These are phyloP conservation scores for Lophotriccus pileatus DNA, from an alignment of 2,797 vertebrate genomes.

Conservation along the genomic window DNA sequence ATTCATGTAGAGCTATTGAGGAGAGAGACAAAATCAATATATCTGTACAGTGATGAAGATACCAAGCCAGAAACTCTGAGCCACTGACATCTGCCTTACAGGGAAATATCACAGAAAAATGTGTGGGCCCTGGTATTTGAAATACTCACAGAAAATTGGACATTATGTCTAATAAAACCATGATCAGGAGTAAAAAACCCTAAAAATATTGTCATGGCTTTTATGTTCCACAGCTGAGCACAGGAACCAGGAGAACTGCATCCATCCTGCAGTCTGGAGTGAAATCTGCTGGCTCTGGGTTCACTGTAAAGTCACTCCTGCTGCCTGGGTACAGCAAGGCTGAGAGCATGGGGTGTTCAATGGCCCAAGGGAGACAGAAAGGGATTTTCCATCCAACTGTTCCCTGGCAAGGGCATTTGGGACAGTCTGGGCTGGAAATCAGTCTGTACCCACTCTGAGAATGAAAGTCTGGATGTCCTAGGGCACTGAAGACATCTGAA, in stretches of 20 bases:
- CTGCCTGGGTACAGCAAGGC: background rate
- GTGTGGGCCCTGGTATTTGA: background rate
- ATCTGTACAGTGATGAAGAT: background rate
- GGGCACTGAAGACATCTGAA: background rate
- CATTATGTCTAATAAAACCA: background rate
- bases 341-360: background rate
- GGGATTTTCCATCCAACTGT: background rate
- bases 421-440: background rate
- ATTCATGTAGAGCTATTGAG: background rate
- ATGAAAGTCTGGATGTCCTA: background rate
- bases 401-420: background rate
- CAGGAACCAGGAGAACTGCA: background rate
- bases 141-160: background rate
- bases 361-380: background rate
- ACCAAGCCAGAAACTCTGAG: background rate
- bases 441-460: background rate
- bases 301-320: background rate
- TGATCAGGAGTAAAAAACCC: background rate
- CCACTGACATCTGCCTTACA: background rate
- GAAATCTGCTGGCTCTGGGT: background rate
- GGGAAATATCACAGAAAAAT: background rate
- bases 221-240: background rate
- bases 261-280: background rate
- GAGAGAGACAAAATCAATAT: slow-evolving; percentile 10
- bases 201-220: background rate